phyloP scores from a whole-genome alignment of 2,888 invertebrate species.

The Trachelus troglodyta region DNA sequence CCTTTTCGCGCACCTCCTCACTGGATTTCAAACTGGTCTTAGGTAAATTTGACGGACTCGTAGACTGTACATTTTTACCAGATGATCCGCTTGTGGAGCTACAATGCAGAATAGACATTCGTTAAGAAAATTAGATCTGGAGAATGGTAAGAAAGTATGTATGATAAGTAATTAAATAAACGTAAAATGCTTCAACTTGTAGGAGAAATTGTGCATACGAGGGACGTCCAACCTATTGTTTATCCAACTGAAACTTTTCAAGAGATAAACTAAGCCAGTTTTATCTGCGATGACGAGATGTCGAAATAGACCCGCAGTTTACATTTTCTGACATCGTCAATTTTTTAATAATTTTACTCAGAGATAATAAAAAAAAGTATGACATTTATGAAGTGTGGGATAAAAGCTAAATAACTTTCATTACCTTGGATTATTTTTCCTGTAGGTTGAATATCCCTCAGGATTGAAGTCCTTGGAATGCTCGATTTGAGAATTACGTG shows the following conservation, averaged over 20 bases:
- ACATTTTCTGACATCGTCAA: no score
- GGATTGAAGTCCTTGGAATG: background rate
- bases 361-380: background rate
- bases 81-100: conserved; percentile 37
- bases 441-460: background rate
- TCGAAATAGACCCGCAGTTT: no score
- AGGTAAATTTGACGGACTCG: conserved; percentile 38
- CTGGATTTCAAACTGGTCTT: conserved; percentile 33
- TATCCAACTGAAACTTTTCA: no score
- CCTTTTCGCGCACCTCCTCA: conserved; percentile 24
- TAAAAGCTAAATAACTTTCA: background rate
- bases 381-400: background rate
- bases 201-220: no score
- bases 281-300: no score
- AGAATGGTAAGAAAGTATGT: background rate
- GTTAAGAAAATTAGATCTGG: background rate
- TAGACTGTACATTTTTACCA: conserved; percentile 32
- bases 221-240: no score
- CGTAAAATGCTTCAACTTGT: no score
- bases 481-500: background rate
- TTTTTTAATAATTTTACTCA: background rate
- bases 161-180: background rate
- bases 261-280: no score
- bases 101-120: background rate
- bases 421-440: background rate